Percentiles rank a stretch among this genome's conserved stretches.
Conservation (phyloP, 2,113 vertebrate genomes). For the Patagioenas fasciata region DNA sequence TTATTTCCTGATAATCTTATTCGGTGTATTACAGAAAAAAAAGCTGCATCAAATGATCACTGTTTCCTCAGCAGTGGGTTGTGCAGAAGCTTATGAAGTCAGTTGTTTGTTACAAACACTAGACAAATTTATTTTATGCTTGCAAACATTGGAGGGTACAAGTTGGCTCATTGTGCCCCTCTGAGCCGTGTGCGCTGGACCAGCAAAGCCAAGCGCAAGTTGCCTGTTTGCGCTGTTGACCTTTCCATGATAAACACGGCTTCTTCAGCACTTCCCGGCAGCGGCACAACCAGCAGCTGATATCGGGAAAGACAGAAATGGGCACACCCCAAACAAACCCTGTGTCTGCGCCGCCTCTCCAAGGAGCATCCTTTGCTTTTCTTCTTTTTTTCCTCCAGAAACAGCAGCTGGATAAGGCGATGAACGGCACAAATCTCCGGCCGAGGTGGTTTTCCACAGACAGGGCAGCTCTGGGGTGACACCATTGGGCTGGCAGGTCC, state of each 20-base stretch:
- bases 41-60: too few species aligned
- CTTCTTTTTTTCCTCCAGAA: not conserved
- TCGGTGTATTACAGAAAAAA: not conserved
- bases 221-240: not conserved
- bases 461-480: too few species aligned
- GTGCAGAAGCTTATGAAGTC: not conserved
- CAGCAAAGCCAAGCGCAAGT: not conserved
- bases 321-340: too few species aligned
- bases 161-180: not conserved
- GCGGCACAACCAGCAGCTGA: too few species aligned
- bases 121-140: not conserved
- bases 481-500: too few species aligned
- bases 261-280: not conserved
- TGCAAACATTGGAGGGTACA: not conserved
- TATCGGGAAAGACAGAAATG: not conserved
- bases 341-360: too few species aligned
- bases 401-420: not conserved
- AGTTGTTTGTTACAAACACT: not conserved
- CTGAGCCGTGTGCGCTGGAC: not conserved
- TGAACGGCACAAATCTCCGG: not conserved
- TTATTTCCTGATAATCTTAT: not conserved
- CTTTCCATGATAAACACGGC: fast-evolving
- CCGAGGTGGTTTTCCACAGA: too few species aligned
- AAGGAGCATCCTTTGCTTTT: too few species aligned
- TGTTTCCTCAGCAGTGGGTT: not conserved